Conservation (phyloP, 2,888 invertebrate genomes). For the Sinopyrophorus schimmeli region DNA sequence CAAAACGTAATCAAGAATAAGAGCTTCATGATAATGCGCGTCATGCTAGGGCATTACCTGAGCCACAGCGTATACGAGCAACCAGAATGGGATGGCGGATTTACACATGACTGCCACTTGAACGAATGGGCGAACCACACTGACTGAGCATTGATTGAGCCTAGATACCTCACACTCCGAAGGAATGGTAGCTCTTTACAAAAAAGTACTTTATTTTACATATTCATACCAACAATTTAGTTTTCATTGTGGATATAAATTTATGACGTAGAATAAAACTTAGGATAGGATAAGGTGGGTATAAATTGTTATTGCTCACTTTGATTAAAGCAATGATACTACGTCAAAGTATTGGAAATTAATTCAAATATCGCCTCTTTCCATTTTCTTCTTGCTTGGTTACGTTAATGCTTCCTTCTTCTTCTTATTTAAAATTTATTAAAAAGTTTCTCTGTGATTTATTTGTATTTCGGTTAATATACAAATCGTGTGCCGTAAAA, state of each 20-base stretch:
- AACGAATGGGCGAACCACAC: constrained; percentile 47
- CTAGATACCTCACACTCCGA: constrained; percentile 50
- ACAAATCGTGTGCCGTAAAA: too few relatives aligned
- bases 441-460: too few relatives aligned
- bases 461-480: too few relatives aligned
- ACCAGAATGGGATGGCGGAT: constrained; percentile 51
- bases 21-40: constrained; percentile 46
- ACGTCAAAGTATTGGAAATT: too few relatives aligned
- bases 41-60: constrained; percentile 54
- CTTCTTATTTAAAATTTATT: too few relatives aligned
- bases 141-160: constrained; percentile 48
- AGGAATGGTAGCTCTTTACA: constrained; percentile 52
- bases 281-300: constrained; percentile 17
- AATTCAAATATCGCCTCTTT: too few relatives aligned
- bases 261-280: constrained; percentile 9
- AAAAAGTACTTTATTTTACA: constrained; percentile 50
- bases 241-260: constrained; percentile 15
- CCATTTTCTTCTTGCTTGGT: too few relatives aligned
- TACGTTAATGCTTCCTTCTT: too few relatives aligned
- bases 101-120: constrained; percentile 48
- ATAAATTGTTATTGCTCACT: constrained; percentile 13
- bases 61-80: constrained; percentile 50
- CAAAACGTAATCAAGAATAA: constrained; percentile 48
- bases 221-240: constrained; percentile 36
- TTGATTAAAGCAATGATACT: constrained; percentile 1